Evolutionary conservation across 2,797 vertebrate species (phyloP).

Genomic region (Aplochiton taeniatus): DNA sequence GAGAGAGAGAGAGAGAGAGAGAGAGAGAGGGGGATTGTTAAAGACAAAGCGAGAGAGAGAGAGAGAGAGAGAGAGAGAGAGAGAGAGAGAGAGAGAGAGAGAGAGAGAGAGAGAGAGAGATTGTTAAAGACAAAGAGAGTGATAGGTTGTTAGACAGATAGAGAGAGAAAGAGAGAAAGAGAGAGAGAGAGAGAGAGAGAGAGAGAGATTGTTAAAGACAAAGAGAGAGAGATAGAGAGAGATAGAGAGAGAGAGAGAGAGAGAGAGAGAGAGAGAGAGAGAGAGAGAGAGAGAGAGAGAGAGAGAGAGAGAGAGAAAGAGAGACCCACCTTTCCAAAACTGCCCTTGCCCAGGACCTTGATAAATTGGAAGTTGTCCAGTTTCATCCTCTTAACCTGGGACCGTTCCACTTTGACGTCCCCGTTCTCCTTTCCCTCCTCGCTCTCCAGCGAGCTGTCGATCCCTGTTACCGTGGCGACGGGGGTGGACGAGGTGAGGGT

Average conservation of each 20-base stretch:
- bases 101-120: background rate
- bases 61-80: too few species aligned
- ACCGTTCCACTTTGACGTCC: constrained; percentile 73
- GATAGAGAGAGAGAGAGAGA: constrained; percentile 8
- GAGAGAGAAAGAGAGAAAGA: background rate
- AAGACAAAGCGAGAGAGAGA: too few species aligned
- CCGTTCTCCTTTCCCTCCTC: constrained; percentile 73
- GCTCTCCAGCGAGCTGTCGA: constrained; percentile 46
- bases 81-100: background rate
- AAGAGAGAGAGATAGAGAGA: background rate
- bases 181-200: background rate
- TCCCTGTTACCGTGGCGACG: constrained; percentile 6
- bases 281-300: background rate
- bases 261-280: too few species aligned
- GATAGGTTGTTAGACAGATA: too few species aligned
- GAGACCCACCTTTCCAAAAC: constrained; percentile 90
- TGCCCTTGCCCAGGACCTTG: constrained; percentile 97
- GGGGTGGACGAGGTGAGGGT: constrained; percentile 65
- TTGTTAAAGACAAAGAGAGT: too few species aligned
- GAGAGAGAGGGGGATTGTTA: too few species aligned
- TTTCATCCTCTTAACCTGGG: constrained; percentile 78
- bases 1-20: too few species aligned
- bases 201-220: background rate
- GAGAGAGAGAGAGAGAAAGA: background rate
- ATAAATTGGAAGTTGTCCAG: constrained; percentile 93